phyloP scores from a whole-genome alignment of 2,113 vertebrate species.

The pig (Sus scrofa) region DNA sequence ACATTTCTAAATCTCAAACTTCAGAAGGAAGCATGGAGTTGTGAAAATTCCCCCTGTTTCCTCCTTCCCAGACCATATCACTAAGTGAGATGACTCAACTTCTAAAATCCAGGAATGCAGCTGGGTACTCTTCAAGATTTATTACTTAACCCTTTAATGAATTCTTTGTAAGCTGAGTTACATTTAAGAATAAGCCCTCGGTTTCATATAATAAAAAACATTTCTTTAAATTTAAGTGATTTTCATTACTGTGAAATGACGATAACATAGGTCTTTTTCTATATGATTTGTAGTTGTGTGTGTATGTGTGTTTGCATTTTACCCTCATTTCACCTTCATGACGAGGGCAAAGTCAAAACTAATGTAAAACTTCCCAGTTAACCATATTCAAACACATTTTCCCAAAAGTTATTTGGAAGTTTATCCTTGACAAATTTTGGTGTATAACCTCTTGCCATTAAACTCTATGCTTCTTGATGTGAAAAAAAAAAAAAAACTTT shows the following conservation, averaged over 20 bases:
- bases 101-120: background rate
- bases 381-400: background rate
- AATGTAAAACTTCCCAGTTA: background rate
- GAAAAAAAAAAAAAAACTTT: background rate
- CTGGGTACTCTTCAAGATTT: background rate
- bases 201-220: background rate
- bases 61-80: background rate
- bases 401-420: background rate
- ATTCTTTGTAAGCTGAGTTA: background rate
- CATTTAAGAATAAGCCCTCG: background rate
- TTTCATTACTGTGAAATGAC: background rate
- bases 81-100: background rate
- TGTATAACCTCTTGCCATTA: background rate
- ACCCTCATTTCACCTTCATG: background rate
- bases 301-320: background rate
- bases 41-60: background rate
- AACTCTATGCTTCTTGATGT: background rate
- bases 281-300: background rate
- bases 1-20: background rate
- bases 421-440: background rate
- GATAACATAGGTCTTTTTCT: background rate
- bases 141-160: background rate
- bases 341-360: background rate
- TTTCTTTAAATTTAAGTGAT: background rate
- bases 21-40: background rate